A percentile compares a stretch with the other conserved stretches of the same genome.
Evolutionary conservation across 2,113 vertebrate species (phyloP).

Genomic region (Pachyramphus minor): DNA sequence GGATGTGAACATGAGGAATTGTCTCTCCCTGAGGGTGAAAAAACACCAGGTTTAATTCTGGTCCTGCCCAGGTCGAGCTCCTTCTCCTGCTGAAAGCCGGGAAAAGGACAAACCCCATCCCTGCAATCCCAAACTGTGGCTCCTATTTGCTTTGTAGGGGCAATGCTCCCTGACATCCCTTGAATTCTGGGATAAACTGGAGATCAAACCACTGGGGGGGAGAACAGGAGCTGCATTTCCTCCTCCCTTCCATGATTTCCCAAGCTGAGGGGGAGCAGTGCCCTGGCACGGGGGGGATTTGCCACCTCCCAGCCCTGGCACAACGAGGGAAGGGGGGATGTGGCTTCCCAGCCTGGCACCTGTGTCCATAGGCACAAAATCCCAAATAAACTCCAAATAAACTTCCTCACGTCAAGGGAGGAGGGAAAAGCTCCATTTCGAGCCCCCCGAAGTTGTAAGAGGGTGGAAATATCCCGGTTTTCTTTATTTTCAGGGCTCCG

Average conservation of each 20-base stretch:
- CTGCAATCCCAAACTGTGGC: accelerated
- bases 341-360: too few species aligned
- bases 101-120: background rate
- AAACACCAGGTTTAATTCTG: background rate
- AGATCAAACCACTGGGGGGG: background rate
- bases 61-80: background rate
- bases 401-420: background rate
- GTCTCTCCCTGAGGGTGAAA: accelerated
- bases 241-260: background rate
- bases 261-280: background rate
- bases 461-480: background rate
- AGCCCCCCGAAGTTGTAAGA: background rate
- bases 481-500: background rate
- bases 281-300: accelerated
- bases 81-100: background rate
- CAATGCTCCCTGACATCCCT: background rate
- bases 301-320: background rate
- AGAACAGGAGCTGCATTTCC: background rate
- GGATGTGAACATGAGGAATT: background rate
- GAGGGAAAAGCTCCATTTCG: background rate
- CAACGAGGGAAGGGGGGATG: background rate
- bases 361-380: accelerated
- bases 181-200: accelerated
- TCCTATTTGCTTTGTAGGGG: accelerated
- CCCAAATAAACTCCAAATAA: background rate